These are phyloP conservation scores for Salvelinus sp. DNA, from an alignment of 2,113 vertebrate genomes.

Conservation along the genomic window DNA sequence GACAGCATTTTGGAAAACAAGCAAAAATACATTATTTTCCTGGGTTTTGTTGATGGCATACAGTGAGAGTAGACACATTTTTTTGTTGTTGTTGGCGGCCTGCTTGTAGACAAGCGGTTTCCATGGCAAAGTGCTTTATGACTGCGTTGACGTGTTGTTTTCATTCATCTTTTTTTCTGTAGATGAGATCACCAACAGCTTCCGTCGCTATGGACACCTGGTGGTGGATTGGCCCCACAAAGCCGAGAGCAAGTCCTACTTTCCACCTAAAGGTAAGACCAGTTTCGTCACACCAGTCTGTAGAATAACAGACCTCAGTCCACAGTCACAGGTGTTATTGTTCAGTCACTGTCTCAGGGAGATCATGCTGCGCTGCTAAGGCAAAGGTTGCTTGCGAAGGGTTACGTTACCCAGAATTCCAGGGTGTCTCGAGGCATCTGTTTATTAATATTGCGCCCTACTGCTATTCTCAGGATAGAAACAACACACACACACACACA, in stretches of 20 bases:
- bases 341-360: not conserved
- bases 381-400: conserved; percentile 22
- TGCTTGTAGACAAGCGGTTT: too few relatives aligned
- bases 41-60: not conserved
- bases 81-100: not conserved
- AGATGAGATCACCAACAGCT: conserved; percentile 99
- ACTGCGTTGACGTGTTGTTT: too few relatives aligned
- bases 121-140: too few relatives aligned
- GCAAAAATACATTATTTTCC: not conserved
- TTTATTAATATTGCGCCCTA: conserved; percentile 46
- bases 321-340: conserved; percentile 41
- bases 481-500: not conserved
- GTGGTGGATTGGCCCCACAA: conserved; percentile 99
- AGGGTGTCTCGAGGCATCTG: conserved; percentile 15
- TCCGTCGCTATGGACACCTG: conserved; percentile 96
- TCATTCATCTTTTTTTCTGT: conserved; percentile 35
- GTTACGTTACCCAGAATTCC: conserved; percentile 44
- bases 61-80: conserved; percentile 1
- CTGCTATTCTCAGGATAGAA: conserved; percentile 25
- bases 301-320: conserved; percentile 33
- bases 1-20: conserved; percentile 17
- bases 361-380: too few relatives aligned
- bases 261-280: conserved; percentile 97
- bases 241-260: conserved; percentile 99
- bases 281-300: not conserved